These are phyloP conservation scores for Dicrostonyx torquatus DNA, from an alignment of 2,797 vertebrate species.

Conservation along the genomic window DNA sequence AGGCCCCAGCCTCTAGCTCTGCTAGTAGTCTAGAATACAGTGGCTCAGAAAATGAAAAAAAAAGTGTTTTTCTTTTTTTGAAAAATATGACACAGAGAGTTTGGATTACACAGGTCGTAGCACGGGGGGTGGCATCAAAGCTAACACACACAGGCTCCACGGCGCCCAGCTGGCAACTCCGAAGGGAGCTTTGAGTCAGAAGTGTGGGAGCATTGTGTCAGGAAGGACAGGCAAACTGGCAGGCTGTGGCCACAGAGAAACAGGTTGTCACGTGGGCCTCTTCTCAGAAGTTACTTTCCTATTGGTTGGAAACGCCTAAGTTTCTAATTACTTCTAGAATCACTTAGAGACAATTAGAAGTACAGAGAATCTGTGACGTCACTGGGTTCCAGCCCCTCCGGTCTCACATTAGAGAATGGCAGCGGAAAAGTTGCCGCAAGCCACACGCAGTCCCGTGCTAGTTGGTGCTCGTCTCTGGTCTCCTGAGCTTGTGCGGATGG, in stretches of 20 bases:
- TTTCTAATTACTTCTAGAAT: not conserved
- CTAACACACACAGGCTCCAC: not conserved
- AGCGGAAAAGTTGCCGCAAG: not conserved
- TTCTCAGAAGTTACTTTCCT: not conserved
- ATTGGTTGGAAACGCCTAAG: not conserved
- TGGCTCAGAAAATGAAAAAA: not conserved
- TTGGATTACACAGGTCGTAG: not conserved
- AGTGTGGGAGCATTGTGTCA: not conserved
- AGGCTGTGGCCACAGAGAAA: not conserved
- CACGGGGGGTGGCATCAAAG: not conserved
- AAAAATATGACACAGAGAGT: not conserved
- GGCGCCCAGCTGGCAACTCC: not conserved
- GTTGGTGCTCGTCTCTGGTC: not conserved
- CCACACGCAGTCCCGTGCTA: not conserved
- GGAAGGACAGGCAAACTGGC: not conserved
- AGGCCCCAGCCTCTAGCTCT: not conserved
- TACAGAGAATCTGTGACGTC: not conserved
- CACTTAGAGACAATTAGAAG: not conserved
- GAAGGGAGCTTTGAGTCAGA: constrained; percentile 4
- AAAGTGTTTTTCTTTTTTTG: not conserved
- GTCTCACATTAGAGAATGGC: not conserved
- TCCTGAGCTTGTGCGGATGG: not conserved
- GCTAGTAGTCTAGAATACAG: not conserved
- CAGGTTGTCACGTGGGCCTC: not conserved
- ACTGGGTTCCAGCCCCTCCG: not conserved